These are phyloP conservation scores for Litoditis marina DNA, from an alignment of 2,888 invertebrate genomes.

Conservation along the genomic window DNA sequence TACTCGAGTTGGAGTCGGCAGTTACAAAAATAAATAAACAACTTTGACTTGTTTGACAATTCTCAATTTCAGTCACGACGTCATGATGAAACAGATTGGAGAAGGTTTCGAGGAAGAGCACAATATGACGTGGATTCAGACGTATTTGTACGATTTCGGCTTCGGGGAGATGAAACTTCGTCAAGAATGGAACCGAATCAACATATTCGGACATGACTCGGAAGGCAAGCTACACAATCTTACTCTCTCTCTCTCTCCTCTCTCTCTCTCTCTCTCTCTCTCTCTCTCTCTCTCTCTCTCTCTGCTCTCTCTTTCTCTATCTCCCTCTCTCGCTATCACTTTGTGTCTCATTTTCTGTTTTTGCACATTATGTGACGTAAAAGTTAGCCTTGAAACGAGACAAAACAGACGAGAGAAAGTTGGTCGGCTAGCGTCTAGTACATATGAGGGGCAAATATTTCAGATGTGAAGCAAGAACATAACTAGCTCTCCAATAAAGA, in stretches of 20 bases:
- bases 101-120: slow-evolving; percentile 25
- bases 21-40: too few species aligned
- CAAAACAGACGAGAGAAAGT: neutral
- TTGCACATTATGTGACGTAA: too few species aligned
- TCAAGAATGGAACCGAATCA: slow-evolving; percentile 40
- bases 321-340: neutral
- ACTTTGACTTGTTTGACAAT: neutral
- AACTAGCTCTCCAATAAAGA: too few species aligned
- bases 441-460: too few species aligned
- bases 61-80: slow-evolving; percentile 42
- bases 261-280: neutral
- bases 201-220: slow-evolving; percentile 33
- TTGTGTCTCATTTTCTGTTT: neutral
- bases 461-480: too few species aligned
- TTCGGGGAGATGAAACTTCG: slow-evolving; percentile 43
- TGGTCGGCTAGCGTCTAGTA: too few species aligned
- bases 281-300: slow-evolving; percentile 4
- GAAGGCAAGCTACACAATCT: slow-evolving; percentile 17
- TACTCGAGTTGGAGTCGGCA: too few species aligned
- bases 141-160: slow-evolving; percentile 53
- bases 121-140: slow-evolving; percentile 54
- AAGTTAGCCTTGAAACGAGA: neutral
- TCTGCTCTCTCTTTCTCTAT: neutral
- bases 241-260: neutral
- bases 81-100: slow-evolving; percentile 55